These are phyloP conservation scores for Arctopsyche grandis DNA, from an alignment of 1,140 invertebrate species.

Conservation along the genomic window DNA sequence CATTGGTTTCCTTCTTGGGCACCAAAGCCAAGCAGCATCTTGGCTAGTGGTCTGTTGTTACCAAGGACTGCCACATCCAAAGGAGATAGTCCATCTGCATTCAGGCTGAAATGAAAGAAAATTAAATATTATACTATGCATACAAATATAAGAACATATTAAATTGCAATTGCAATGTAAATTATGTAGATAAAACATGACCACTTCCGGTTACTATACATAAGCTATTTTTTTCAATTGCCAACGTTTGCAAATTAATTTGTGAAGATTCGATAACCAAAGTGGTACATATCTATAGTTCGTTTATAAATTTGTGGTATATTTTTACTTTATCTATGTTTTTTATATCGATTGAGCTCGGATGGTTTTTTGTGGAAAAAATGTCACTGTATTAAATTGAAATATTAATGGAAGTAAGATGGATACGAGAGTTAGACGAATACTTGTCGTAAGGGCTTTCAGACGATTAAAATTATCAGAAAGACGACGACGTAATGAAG, in stretches of 20 bases:
- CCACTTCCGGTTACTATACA: not conserved
- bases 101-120: conserved; percentile 71
- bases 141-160: no score
- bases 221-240: no score
- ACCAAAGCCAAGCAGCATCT: conserved; percentile 87
- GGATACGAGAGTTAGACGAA: not conserved
- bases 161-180: not conserved
- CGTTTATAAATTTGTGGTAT: no score
- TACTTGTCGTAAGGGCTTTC: not conserved
- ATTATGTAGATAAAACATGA: conserved; percentile 29
- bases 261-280: no score
- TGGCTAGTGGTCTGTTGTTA: conserved; percentile 86
- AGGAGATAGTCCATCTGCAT: conserved; percentile 87
- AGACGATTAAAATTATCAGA: conserved; percentile 4
- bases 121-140: conserved; percentile 5
- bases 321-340: no score
- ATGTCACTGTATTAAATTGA: no score
- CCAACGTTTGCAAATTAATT: no score
- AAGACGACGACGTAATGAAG: not conserved
- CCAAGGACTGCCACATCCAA: conserved; percentile 91
- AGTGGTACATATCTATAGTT: no score
- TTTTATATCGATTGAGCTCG: not conserved
- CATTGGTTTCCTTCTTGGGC: conserved; percentile 89
- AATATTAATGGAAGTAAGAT: conserved; percentile 9
- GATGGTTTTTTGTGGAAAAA: no score